These are phyloP conservation scores for Colossoma macropomum DNA, from an alignment of 2,113 vertebrate species.

Conservation along the genomic window DNA sequence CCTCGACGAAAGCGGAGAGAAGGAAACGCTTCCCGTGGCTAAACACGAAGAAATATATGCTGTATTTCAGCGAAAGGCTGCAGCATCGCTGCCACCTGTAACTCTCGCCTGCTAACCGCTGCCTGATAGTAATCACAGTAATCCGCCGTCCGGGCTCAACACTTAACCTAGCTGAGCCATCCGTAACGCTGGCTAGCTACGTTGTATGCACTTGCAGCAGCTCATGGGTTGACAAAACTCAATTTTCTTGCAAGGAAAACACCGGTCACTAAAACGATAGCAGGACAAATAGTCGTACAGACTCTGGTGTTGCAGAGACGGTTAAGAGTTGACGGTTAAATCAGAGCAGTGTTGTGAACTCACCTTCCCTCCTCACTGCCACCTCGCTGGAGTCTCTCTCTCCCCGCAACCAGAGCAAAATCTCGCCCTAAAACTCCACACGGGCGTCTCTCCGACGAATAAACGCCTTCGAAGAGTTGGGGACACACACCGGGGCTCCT, in stretches of 20 bases:
- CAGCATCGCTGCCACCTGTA: conserved; percentile 21
- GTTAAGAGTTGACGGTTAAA: conserved; percentile 12
- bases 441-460: conserved; percentile 15
- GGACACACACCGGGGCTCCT: not conserved
- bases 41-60: not conserved
- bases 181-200: too few species aligned
- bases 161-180: too few species aligned
- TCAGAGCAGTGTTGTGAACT: conserved; percentile 34
- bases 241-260: not conserved
- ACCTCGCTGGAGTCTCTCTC: conserved; percentile 16
- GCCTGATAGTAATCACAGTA: not conserved
- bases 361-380: conserved; percentile 27
- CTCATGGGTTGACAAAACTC: not conserved
- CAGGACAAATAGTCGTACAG: not conserved
- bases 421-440: conserved; percentile 45
- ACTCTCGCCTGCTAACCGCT: conserved; percentile 9
- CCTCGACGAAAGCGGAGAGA: not conserved
- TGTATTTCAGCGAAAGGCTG: not conserved
- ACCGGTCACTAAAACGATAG: not conserved
- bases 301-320: not conserved
- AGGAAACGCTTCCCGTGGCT: not conserved
- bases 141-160: too few species aligned
- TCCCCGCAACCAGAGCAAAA: not conserved
- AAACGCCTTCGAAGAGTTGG: conserved; percentile 8
- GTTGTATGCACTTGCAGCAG: too few species aligned